Evolutionary conservation across 1,140 invertebrate genomes (phyloP), one percentile per base, ranked within the genome.

Genomic region (Pissodes strobi): DNA sequence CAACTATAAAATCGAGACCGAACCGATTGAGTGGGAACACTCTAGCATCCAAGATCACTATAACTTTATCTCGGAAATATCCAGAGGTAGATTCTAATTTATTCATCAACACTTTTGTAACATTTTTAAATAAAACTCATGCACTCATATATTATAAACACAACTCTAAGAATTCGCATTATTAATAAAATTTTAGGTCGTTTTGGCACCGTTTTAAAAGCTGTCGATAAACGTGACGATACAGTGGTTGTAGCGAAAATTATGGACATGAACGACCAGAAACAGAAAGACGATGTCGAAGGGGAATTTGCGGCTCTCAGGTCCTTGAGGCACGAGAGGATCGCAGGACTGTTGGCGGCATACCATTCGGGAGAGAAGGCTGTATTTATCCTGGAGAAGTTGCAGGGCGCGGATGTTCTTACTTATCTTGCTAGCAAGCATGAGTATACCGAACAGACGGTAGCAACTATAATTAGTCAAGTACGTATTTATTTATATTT

Each of bases 341-440:
- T 98, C 76, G 89, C 89, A 0, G 82, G 85, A 3, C 75, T 97
- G 0, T 76, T 90, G 38, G 88, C 83, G 8, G 90, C 89, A 0
- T 93, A 87, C 72, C 88, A 87, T 72, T 82, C 85, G 0, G 80
- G 83, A 0, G 86, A 85, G 15, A 83, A 85, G 0, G 86, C 88
- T 13, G 85, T 89, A 0, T 84, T 95, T 18, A 84, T 96, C 2
- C 80, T 94, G 78, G 94, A 97, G 74, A 93, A 92, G 72, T 80
- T 97, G 0, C 92, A 94, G 72, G 94, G 94, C 0, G 90, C 93
- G n/a, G 93, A 97, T 73, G 85, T 97, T 34, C 78, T 97, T 0
- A 92, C 92, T 0, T 95, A 94, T 73, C 82, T 98, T 12, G 88
- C 92, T 1, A 90, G 87, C 65, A 85, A 88, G 51, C 90, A 94